Evolutionary conservation across 2,113 vertebrate species (phyloP).

Genomic region (Enhydra lutris): DNA sequence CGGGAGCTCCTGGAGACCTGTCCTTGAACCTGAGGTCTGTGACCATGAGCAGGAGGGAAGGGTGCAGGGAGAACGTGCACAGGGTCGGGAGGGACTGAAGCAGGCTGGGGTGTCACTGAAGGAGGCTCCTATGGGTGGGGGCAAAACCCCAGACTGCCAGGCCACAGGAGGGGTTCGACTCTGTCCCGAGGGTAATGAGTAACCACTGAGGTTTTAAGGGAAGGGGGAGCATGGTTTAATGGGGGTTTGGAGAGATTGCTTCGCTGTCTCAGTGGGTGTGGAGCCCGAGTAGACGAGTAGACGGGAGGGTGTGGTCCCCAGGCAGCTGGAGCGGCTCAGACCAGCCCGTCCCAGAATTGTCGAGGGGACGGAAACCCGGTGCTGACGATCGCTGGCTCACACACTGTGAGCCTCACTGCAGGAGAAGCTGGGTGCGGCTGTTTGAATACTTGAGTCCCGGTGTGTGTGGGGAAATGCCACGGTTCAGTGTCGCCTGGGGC

Average conservation of each 20-base stretch:
- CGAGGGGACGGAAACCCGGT: fast-evolving
- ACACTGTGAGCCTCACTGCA: not conserved
- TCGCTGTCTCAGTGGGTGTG: not conserved
- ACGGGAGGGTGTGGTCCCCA: too few relatives aligned
- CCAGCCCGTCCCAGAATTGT: not conserved
- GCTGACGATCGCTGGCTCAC: not conserved
- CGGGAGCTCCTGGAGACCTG: not conserved
- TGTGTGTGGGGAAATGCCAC: not conserved
- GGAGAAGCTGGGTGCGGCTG: not conserved
- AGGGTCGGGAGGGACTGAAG: not conserved
- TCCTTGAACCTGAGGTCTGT: not conserved
- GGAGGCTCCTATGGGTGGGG: not conserved
- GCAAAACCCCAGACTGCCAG: not conserved
- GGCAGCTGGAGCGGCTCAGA: not conserved
- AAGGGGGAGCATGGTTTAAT: not conserved
- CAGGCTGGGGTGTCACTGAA: not conserved
- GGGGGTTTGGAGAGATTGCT: not conserved
- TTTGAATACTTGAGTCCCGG: not conserved
- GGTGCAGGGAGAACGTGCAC: not conserved
- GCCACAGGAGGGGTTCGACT: too few relatives aligned
- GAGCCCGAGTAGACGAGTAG: not conserved
- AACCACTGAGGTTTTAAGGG: not conserved
- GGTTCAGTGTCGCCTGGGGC: not conserved
- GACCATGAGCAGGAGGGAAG: too few relatives aligned
- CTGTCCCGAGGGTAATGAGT: not conserved